Base-by-base conservation (phyloP, 2,113 vertebrate species). In the Aphyosemion australe region DNA sequence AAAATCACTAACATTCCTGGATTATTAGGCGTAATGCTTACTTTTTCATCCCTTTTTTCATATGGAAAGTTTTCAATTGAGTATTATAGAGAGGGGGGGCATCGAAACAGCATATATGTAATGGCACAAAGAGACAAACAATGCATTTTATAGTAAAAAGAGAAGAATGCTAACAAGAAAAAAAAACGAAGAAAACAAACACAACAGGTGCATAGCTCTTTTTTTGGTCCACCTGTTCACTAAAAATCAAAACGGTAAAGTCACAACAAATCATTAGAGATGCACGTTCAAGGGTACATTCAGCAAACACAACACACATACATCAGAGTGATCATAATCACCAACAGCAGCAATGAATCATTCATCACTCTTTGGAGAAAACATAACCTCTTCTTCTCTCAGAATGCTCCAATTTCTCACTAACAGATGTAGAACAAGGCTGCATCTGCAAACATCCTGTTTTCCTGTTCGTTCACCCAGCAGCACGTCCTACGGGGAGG, bases 401-500 rank as follows among this genome's bases (percentile, higher is more conserved):
- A 45, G 51, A 78, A 16, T 59, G 69, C 49, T 80, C 65, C 65
- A 77, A 47, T 76, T 83, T 61, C 61, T 60, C 47, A 50, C 9
- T 69, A 48, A 76, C 54, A 42, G 65, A 70, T 64, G 66, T 50
- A 72, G 74, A 76, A 59, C 58, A 2, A 66, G 50, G 52, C 50
- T 50, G 46, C 39, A 55, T 53, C 48, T 50, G 59, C 50, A 69
- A 78, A 75, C 57, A 70, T 57, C 13, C n/a, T 64, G 32, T 74
- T 79, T 69, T 64, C 31, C 37, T 43, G 66, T 54, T 71, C 61
- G 26, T 72, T 57, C 41, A 74, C 19, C 69, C 42, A 76, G n/a
- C 69, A 55, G 20, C 45, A 47, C 79, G 85, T 76, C 78, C 80
- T 48, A 19, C 87, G 89, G 84, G 74, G 69, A 74, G 32, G 46